phyloP scores from a whole-genome alignment of 2,888 invertebrate genomes.

The Drosophila borealis region DNA sequence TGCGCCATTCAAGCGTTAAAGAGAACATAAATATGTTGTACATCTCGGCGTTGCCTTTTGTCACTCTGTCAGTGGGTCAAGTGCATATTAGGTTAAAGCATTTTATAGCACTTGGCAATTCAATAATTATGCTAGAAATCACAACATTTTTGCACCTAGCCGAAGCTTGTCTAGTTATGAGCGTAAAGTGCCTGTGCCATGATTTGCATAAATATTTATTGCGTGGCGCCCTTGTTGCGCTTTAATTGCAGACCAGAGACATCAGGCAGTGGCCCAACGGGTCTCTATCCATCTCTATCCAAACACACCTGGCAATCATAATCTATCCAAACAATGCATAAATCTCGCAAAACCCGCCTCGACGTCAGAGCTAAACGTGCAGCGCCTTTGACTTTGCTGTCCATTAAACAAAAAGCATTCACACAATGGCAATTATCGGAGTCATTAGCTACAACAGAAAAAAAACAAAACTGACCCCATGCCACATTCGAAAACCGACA shows the following conservation, averaged over 20 bases:
- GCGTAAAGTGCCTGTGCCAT: slow-evolving; percentile 45
- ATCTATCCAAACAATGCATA: slow-evolving; percentile 34
- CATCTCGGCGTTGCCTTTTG: slow-evolving; percentile 44
- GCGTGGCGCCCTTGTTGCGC: slow-evolving; percentile 60
- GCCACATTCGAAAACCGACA: slow-evolving; percentile 27
- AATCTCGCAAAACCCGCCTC: slow-evolving; percentile 8
- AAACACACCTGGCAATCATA: slow-evolving; percentile 67
- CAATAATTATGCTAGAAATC: slow-evolving; percentile 49
- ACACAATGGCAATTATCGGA: slow-evolving; percentile 77
- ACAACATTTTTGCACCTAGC: slow-evolving; percentile 30
- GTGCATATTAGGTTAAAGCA: slow-evolving; percentile 55
- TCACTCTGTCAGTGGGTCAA: slow-evolving; percentile 72
- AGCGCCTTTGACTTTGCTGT: slow-evolving; percentile 39
- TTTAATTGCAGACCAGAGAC: slow-evolving; percentile 64
- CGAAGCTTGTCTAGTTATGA: slow-evolving; percentile 34
- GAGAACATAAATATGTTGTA: slow-evolving; percentile 7
- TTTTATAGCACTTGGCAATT: slow-evolving; percentile 41
- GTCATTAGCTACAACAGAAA: slow-evolving; percentile 61
- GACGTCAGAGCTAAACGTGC: slow-evolving; percentile 34
- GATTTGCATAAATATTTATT: slow-evolving; percentile 70
- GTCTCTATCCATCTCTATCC: neutral
- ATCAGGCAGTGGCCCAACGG: neutral
- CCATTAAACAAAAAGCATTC: slow-evolving; percentile 60
- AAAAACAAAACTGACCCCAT: slow-evolving; percentile 43
- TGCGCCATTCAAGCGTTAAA: slow-evolving; percentile 41